Base-by-base conservation (phyloP, 2,888 invertebrate species). In the Priocnemis perturbator region DNA sequence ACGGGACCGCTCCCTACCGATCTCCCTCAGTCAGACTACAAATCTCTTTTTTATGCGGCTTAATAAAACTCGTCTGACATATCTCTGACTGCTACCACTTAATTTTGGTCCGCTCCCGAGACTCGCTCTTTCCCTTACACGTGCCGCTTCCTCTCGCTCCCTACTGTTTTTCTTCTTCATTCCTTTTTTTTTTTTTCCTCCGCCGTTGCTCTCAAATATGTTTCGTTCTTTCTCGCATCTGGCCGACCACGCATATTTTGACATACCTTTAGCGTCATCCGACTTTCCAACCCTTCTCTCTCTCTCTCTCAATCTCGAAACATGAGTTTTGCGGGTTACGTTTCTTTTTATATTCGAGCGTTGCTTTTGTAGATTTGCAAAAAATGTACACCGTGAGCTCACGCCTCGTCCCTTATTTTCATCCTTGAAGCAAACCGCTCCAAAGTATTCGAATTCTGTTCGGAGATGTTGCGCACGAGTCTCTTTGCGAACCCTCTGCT, bases 61-160 rank as follows among this genome's bases (percentile, higher is more conserved):
- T 88, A 88, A 89, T 89, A 89, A 89, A 88, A 88, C 88, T 86
- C 81, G 85, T 77, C 87, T 85, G 88, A 88, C 88, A 87, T 88
- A 88, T 88, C 87, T 88, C 85, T 82, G 88, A 87, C 88, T 88
- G 84, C 86, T 86, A 87, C 87, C 87, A 88, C 88, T 88, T 89
- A 89, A 89, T 89, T 88, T 86, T 37, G 79, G 81, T 55, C 67
- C 59, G 53, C 52, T 52, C 62, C 57, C 65, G 57, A 60, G 58
- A 60, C 47, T 69, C 59, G 67, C 60, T 45, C 58, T 60, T 53
- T 57, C 20, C 47, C 45, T 72, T 17, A 14, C 50, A 50, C 56
- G 74, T 64, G 59, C 60, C 45, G 65, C 61, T 57, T 48, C 66
- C 60, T 55, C 64, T 62, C 62, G 59, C 66, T 30, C 56, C 66